Evolutionary conservation across 23 tunicate species (phyloP).

Genomic region (Styela clava): DNA sequence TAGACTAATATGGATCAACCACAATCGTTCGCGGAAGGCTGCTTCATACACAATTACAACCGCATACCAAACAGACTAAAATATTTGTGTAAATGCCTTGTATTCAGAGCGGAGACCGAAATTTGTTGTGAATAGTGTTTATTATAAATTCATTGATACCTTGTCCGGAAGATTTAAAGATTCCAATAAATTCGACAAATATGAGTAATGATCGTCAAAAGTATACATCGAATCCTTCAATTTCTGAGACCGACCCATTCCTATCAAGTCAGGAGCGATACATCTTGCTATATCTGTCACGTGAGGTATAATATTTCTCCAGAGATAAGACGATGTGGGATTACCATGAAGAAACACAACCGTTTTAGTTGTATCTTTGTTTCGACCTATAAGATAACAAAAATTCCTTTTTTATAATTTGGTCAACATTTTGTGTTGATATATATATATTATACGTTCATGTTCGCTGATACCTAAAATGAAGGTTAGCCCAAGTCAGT

Average conservation of each 20-base stretch:
- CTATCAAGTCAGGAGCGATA: slow-evolving; percentile 84
- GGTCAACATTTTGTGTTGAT: no score
- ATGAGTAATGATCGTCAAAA: slow-evolving; percentile 68
- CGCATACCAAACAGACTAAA: no score
- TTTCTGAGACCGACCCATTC: slow-evolving; percentile 84
- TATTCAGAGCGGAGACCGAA: no score
- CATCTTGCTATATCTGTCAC: slow-evolving; percentile 65
- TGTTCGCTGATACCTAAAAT: no score
- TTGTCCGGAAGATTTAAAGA: slow-evolving; percentile 64
- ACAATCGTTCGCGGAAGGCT: no score
- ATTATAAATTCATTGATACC: slow-evolving; percentile 16
- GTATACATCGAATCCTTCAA: slow-evolving; percentile 53
- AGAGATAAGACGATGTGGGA: slow-evolving; percentile 81
- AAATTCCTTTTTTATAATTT: no score
- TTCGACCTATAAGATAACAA: slow-evolving; percentile 1
- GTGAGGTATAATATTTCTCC: slow-evolving; percentile 86
- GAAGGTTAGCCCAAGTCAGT: no score
- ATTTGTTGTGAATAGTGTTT: no score
- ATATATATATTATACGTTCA: no score
- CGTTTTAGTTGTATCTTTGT: slow-evolving; percentile 1
- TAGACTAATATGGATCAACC: no score
- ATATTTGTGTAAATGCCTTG: no score
- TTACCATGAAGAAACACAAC: slow-evolving; percentile 80
- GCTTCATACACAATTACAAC: no score
- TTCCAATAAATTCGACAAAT: slow-evolving; percentile 50